Conservation (phyloP, 53 echinoderm and acorn worm species). For the Arbacia lixula region DNA sequence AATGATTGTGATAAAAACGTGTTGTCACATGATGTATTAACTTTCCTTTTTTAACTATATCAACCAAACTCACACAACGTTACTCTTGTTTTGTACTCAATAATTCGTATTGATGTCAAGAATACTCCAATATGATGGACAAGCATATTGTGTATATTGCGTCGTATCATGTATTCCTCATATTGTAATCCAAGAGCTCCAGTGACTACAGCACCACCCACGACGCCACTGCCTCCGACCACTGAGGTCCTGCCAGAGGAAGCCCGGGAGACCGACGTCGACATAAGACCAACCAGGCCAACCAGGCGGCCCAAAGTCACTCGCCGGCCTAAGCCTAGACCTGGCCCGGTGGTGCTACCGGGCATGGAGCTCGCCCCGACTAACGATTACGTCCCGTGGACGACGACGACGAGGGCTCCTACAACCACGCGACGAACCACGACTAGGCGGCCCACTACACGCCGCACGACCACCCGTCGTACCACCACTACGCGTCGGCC, state of each 20-base stretch:
- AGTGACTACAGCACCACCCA: constrained; percentile 34
- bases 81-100: too few species aligned
- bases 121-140: too few species aligned
- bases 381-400: not conserved
- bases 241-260: not conserved
- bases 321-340: constrained; percentile 15
- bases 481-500: constrained; percentile 43
- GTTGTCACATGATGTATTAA: too few species aligned
- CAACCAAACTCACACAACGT: too few species aligned
- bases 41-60: too few species aligned
- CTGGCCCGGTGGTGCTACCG: not conserved
- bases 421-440: constrained; percentile 43
- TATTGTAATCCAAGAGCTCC: too few species aligned
- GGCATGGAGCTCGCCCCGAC: constrained; percentile 15
- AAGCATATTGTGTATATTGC: too few species aligned
- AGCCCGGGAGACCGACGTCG: not conserved
- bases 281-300: too few species aligned
- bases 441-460: constrained; percentile 2
- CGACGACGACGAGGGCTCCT: constrained; percentile 12
- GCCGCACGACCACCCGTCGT: constrained; percentile 32
- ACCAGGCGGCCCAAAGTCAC: constrained; percentile 7
- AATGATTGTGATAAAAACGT: too few species aligned
- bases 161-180: too few species aligned
- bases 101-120: too few species aligned
- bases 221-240: constrained; percentile 11